A percentile compares a stretch with the other conserved stretches of the same genome.
phyloP scores from a whole-genome alignment of 2,797 vertebrate genomes.

The Chrysocyon brachyurus region DNA sequence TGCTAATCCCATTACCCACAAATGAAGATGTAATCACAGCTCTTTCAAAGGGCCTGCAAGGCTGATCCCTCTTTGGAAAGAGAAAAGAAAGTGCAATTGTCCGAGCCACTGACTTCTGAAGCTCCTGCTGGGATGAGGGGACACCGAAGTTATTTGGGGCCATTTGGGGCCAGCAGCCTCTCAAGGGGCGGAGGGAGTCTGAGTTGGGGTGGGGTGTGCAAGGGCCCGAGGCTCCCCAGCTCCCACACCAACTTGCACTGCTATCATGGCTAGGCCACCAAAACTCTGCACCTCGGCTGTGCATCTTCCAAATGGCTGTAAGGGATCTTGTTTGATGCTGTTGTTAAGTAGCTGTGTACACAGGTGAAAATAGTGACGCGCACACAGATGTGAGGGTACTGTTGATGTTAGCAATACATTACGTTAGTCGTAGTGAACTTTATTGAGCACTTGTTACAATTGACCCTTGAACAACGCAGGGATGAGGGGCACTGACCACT shows the following conservation, averaged over 20 bases:
- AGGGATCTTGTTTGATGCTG: fast-evolving
- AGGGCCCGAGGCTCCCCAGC: background rate
- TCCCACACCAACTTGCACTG: background rate
- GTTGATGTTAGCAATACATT: fast-evolving
- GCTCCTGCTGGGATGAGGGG: slow-evolving; percentile 83
- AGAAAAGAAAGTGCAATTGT: slow-evolving; percentile 85
- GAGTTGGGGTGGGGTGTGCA: background rate
- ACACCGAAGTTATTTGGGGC: slow-evolving; percentile 61
- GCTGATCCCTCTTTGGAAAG: slow-evolving; percentile 86
- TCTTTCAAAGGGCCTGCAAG: slow-evolving; percentile 89
- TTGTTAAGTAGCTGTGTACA: no score
- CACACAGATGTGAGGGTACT: fast-evolving
- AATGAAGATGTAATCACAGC: slow-evolving; percentile 93
- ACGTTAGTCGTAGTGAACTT: fast-evolving
- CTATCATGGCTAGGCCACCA: fast-evolving
- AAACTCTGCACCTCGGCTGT: fast-evolving
- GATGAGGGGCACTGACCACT: background rate
- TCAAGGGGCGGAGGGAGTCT: background rate
- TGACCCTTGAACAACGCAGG: background rate
- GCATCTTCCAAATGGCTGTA: fast-evolving
- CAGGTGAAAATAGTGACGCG: fast-evolving
- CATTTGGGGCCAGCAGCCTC: background rate
- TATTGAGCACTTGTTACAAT: background rate
- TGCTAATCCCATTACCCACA: slow-evolving; percentile 94
- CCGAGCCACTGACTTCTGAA: slow-evolving; percentile 87